Evolutionary conservation across 2,888 invertebrate genomes (phyloP), one percentile per base, ranked within the genome.

Genomic region (Mantis religiosa): DNA sequence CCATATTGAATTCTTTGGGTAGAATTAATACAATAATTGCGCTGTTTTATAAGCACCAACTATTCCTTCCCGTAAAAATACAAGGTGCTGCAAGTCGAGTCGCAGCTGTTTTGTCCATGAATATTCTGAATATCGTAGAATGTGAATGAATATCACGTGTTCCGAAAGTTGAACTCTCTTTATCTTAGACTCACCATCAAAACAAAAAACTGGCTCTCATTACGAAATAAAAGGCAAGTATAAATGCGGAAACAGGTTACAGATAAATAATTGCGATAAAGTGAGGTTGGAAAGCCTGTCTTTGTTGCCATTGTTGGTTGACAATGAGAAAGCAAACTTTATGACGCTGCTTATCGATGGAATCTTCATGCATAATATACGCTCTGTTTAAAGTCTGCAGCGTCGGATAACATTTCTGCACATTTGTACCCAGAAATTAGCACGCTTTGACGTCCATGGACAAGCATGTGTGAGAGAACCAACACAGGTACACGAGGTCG

Each of bases 201-300:
- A 87, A 30, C 82, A 82, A 30, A n/a, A 7, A n/a, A 34, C 28
- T 12, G 20, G 28, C 81, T 12, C 87, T 28, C 9, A 34, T 28
- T n/a, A 25, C 14, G 81, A 82, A 81, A 87, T 87, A 30, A 87
- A 25, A 81, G 87, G 28, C 27, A 7, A 2, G 82, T 71, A 71
- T 82, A 30, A 30, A 87, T 87, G 81, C 30, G 87, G 87, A 87
- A 87, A 87, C 30, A 82, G n/a, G 14, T 82, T 87, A 20, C 14
- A 87, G 87, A 82, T 82, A 82, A 82, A 34, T 82, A 81, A 87
- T 82, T 15, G 87, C n/a, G 87, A 87, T 85, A 82, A 82, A 34
- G 30, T n/a, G 27, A 71, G 20, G 2, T 71, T 71, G 54, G 54
- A 71, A 71, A 71, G 54, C 54, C n/a, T 71, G 20, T 71, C 54